Percentiles rank a stretch among this genome's conserved stretches.
phyloP scores from a whole-genome alignment of 2,113 vertebrate genomes.

The Struthidea cinerea region DNA sequence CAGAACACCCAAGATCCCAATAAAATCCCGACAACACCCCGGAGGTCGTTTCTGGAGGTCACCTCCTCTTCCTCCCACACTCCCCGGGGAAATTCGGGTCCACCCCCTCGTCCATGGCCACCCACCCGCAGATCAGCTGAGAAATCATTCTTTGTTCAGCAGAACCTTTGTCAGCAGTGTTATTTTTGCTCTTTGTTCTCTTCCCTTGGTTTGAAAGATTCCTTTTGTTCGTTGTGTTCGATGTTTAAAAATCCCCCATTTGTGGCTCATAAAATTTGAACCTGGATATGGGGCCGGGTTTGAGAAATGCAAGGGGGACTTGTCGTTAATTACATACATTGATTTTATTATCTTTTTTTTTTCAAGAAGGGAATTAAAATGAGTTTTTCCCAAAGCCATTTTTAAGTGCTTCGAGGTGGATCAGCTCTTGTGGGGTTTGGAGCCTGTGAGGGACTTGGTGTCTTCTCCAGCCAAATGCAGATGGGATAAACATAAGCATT shows the following conservation, averaged over 20 bases:
- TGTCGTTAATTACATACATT: neutral
- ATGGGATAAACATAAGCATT: neutral
- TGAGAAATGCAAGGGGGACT: neutral
- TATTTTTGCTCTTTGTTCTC: conserved; percentile 23
- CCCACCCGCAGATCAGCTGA: conserved; percentile 49
- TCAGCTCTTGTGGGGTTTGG: neutral
- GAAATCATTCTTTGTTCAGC: conserved; percentile 15
- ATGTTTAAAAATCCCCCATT: neutral
- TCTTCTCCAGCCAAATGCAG: neutral
- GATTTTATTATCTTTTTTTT: neutral
- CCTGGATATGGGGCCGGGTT: neutral
- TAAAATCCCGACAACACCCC: neutral
- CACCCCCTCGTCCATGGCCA: neutral
- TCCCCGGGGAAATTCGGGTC: neutral
- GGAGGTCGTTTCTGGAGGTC: neutral
- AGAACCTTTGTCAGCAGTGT: neutral
- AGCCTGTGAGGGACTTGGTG: neutral
- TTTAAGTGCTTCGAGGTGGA: neutral
- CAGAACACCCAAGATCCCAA: conserved; percentile 13
- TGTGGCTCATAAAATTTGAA: neutral
- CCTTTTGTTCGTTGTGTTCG: neutral
- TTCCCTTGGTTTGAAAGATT: neutral
- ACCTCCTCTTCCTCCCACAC: conserved; percentile 4
- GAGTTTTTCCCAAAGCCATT: neutral
- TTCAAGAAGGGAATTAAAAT: neutral